These are phyloP conservation scores for Champsocephalus gunnari DNA, from an alignment of 2,797 vertebrate genomes.

Conservation along the genomic window DNA sequence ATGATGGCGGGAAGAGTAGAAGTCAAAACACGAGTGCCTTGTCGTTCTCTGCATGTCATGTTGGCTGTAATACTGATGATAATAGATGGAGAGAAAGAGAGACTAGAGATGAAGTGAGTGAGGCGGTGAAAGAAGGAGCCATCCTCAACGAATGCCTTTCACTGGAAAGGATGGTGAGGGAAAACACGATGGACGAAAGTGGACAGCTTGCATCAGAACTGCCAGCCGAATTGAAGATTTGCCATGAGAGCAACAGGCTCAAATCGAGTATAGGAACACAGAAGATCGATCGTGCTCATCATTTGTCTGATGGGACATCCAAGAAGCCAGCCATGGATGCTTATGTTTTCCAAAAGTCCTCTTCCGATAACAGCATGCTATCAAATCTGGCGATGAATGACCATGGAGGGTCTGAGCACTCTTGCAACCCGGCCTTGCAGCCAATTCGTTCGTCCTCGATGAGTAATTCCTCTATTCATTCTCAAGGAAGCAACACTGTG, in stretches of 20 bases:
- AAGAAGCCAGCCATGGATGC: background rate
- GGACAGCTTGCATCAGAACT: constrained; percentile 16
- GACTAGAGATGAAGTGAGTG: constrained; percentile 19
- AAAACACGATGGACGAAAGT: constrained; percentile 24
- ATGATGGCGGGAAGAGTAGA: constrained; percentile 19
- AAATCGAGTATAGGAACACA: constrained; percentile 12
- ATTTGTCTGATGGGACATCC: background rate
- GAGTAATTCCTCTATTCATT: constrained; percentile 7
- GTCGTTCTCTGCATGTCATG: constrained; percentile 31
- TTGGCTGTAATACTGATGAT: constrained; percentile 29
- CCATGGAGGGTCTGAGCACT: background rate
- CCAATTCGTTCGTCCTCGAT: constrained; percentile 12
- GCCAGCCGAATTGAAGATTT: background rate
- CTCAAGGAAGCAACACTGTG: constrained; percentile 7
- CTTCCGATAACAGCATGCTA: constrained; percentile 14
- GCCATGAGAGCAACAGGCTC: background rate
- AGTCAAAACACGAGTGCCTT: constrained; percentile 52
- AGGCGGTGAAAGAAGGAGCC: constrained; percentile 33
- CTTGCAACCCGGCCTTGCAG: constrained; percentile 10
- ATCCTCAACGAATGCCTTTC: background rate
- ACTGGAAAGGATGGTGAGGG: constrained; percentile 7
- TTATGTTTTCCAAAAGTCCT: constrained; percentile 15
- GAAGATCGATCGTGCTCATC: background rate
- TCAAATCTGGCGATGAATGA: constrained; percentile 14
- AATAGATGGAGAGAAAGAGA: constrained; percentile 19